Evolutionary conservation across 2,113 vertebrate species (phyloP).

Genomic region (Siniperca chuatsi): DNA sequence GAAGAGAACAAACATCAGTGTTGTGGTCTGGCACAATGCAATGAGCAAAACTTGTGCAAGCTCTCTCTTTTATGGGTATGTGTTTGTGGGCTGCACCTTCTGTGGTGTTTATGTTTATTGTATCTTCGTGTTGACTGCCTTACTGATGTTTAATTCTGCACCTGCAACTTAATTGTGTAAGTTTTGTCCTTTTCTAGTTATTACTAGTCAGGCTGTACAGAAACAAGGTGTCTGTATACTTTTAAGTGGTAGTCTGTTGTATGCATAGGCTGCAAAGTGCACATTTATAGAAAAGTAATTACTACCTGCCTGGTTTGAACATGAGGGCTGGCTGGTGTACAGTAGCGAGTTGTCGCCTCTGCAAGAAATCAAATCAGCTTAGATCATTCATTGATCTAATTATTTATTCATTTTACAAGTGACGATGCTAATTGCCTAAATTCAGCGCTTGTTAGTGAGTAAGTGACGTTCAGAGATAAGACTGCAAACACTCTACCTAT

Average conservation of each 20-base stretch:
- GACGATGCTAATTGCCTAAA: neutral
- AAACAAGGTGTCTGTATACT: neutral
- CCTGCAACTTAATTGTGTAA: neutral
- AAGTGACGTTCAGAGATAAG: constrained; percentile 22
- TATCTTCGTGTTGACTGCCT: neutral
- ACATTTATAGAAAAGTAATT: neutral
- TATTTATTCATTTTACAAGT: neutral
- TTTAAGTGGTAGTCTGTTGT: neutral
- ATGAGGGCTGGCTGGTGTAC: neutral
- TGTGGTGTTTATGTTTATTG: neutral
- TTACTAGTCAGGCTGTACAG: no score
- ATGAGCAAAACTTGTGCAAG: neutral
- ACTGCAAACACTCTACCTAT: constrained; percentile 44
- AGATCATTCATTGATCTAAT: neutral
- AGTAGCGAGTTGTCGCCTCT: neutral
- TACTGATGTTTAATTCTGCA: neutral
- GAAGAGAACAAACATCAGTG: neutral
- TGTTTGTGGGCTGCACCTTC: neutral
- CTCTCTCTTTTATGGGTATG: neutral
- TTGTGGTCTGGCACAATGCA: neutral
- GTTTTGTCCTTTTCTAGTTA: neutral
- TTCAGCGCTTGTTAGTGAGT: constrained; percentile 3
- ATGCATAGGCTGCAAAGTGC: neutral
- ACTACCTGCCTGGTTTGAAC: neutral
- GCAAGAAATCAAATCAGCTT: constrained; percentile 1